Evolutionary conservation across 2,888 invertebrate species (phyloP).

Genomic region (Xanthorhoe designata): DNA sequence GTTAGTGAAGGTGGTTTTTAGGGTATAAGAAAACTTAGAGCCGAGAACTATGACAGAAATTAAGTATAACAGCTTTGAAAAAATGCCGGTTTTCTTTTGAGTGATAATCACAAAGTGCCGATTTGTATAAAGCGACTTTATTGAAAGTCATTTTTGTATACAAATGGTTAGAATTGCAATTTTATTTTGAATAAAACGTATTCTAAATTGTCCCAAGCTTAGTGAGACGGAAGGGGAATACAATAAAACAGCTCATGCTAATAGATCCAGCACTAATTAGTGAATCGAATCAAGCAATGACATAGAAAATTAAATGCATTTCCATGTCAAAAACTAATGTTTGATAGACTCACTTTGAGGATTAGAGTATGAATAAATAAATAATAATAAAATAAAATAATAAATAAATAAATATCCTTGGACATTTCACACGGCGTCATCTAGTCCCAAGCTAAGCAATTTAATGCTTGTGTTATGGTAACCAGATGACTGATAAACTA

Average conservation of each 20-base stretch:
- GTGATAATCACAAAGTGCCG: background rate
- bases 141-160: background rate
- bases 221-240: background rate
- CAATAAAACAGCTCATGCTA: background rate
- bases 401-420: too few relatives aligned
- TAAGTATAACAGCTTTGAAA: background rate
- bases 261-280: background rate
- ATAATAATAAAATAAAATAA: too few relatives aligned
- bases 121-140: background rate
- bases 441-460: too few relatives aligned
- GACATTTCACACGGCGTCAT: too few relatives aligned
- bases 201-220: background rate
- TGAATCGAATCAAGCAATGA: background rate
- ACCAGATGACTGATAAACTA: too few relatives aligned
- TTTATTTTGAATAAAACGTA: background rate
- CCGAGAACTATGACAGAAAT: background rate
- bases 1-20: conserved; percentile 56
- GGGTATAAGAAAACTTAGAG: background rate
- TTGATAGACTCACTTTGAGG: too few relatives aligned
- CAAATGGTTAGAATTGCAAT: background rate
- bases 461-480: too few relatives aligned
- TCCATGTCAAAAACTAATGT: too few relatives aligned
- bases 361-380: too few relatives aligned
- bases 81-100: background rate
- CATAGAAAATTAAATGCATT: too few relatives aligned